Evolutionary conservation across 2,113 vertebrate species (phyloP), one percentile per base, ranked within the genome.

Genomic region (Gymnocephalus cernua): DNA sequence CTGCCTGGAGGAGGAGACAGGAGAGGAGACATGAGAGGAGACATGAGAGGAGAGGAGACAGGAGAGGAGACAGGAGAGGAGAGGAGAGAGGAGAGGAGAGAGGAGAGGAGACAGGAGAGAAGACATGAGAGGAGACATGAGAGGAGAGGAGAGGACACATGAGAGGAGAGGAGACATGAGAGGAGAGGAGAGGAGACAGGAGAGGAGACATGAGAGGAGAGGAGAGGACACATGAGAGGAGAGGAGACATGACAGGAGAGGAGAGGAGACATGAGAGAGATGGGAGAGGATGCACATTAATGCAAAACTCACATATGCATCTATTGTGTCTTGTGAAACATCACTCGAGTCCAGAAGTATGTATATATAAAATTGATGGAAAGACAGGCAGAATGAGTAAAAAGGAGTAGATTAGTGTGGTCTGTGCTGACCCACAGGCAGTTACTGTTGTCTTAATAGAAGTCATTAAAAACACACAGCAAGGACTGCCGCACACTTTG

Each of bases 1-100:
- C 93, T 99, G 97, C 92, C 98, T 99, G 82, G 50, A 93, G 38
- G 35, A 69, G 54, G 59, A 58, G 18, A 64, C 35, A 29, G 47
- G n/a, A 54, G 6, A 56, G n/a, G 6, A 9, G n/a, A 21, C 4
- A n/a, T 16, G 50, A 59, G 15, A n/a, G 25, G 14, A 21, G 3
- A 59, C 2, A 27, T 13, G 23, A 32, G 10, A 38, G 13, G 4
- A 71, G 44, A 54, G 15, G 7, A 45, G 6, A 58, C 11, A 13
- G 18, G 23, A 15, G 44, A 13, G 27, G 9, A 25, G 29, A 27
- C 14, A n/a, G 16, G 10, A 57, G 47, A 23, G 2, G 1, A n/a
- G 15, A 27, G 25, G 50, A 53, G 21, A 38, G 58, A 61, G 18
- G 27, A 32, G 58, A 32, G 29, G 4, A 29, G 62, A 45, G 23